These are phyloP conservation scores for Sebastes flavidus DNA, from an alignment of 2,797 vertebrate species.

Conservation along the genomic window DNA sequence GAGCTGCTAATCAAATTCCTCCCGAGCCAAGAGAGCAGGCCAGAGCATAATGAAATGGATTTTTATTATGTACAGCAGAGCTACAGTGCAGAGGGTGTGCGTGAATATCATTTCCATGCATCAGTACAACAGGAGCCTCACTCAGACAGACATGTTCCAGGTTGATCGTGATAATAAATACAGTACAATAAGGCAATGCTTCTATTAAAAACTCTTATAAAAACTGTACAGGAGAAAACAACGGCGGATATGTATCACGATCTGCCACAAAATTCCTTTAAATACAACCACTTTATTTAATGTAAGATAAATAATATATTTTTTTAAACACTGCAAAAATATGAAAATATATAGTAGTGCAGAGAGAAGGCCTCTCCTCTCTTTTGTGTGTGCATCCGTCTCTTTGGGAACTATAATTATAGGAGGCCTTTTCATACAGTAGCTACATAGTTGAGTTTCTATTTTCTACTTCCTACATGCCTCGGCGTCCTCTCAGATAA, in stretches of 20 bases:
- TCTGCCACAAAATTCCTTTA: conserved; percentile 28
- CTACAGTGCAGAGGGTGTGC: conserved; percentile 65
- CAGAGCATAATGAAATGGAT: conserved; percentile 70
- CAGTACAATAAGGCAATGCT: conserved; percentile 76
- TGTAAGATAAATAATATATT: conserved; percentile 46
- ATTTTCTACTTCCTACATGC: conserved; percentile 56
- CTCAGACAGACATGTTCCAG: conserved; percentile 38
- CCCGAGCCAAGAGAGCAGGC: conserved; percentile 39
- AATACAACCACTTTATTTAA: conserved; percentile 40
- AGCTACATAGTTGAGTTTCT: conserved; percentile 64
- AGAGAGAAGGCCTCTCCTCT: conserved; percentile 34
- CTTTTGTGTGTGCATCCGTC: conserved; percentile 48
- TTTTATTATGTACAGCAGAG: conserved; percentile 80
- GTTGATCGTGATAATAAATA: conserved; percentile 68
- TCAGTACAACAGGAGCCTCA: conserved; percentile 47
- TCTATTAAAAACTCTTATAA: conserved; percentile 81
- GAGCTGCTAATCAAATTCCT: conserved; percentile 62
- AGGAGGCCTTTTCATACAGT: conserved; percentile 66
- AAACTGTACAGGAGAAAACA: conserved; percentile 80
- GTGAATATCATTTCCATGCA: conserved; percentile 67
- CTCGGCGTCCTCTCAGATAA: conserved; percentile 50
- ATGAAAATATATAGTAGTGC: conserved; percentile 56
- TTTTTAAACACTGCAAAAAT: conserved; percentile 66
- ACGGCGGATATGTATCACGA: conserved; percentile 5
- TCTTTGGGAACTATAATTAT: conserved; percentile 70